Base-by-base conservation (phyloP, 2,797 vertebrate species). In the Myripristis murdjan region DNA sequence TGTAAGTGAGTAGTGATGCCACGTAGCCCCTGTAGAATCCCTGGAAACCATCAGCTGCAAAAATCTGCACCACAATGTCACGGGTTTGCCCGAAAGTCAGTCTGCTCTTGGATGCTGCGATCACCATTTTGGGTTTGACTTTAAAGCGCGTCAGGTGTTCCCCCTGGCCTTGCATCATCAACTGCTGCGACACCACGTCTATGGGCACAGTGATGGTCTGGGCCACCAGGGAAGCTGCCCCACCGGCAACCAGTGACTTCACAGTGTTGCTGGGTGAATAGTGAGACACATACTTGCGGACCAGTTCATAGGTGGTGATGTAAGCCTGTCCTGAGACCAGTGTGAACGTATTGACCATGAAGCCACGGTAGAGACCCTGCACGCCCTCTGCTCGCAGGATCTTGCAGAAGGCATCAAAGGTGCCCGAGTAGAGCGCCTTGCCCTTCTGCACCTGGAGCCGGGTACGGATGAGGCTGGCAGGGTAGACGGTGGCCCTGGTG, bases 201-300 rank as follows among this genome's bases (percentile, higher is more conserved):
- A 99, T 98, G 83, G 98, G 98, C 23, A 99, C 97, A 0, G 97
- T 98, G 92, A 99, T 98, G 93, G 96, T 99, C 92, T 99, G 98
- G 2, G 98, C 97, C 87, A 99, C 98, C 10, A 99, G 90, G 0
- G 98, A 98, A 0, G 98, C 98, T 0, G 96, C 96, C 31, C 98
- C 97, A 0, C 98, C 98, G 0, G 97, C 98, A 85, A 99, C 96
- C 83, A 99, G 87, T 0, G 98, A 99, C 82, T 98, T 99, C 1
- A 99, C 86, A 0, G 96, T 96, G 72, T 99, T 99, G 80, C 94
- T 95, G 89, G 94, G 79, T 0, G 91, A 96, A 88, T 98, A 96
- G 2, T 89, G 89, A 0, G 96, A 94, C 41, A 97, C 96, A 0
- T 98, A 97, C 57, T 95, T 97, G 12, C 98, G 96, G 3, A 96